Base-by-base conservation (phyloP, 2,888 invertebrate species). In the Andrena trimmerana region DNA sequence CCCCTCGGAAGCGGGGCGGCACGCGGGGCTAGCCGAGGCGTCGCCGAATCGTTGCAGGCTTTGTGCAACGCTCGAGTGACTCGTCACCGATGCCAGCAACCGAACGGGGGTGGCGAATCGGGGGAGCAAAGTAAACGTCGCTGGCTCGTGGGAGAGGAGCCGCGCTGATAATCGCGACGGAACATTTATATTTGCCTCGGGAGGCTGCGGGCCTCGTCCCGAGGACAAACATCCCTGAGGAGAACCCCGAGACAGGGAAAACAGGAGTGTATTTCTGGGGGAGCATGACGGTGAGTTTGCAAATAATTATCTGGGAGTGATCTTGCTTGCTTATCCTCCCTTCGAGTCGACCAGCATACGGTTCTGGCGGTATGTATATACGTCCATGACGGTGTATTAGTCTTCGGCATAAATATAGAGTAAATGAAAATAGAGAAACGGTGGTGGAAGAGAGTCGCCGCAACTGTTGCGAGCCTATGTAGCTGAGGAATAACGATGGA, bases 11-110 rank as follows among this genome's bases (percentile, higher is more conserved):
- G 5, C 33, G 50, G 62, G 48, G 31, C 27, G 48, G 20, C 20
- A 20, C 20, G 5, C 33, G 50, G 62, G 48, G 31, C 27, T 33
- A 50, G 24, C 7, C 6, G 5, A 2, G 59, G 60, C 63, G 29
- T 75, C 68, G 74, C n/a, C 72, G 77, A 84, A 84, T 89, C 81
- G 78, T 83, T 84, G 75, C 84, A 68, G 42, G 75, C 79, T 78
- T 83, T 81, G 79, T 82, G 69, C 72, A 29, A 66, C 20, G 24
- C 76, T 81, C 82, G 81, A 88, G 75, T 78, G 71, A 86, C 80
- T 85, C 54, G 85, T 88, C 88, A 81, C 52, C 67, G 62, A 62
- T 72, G 81, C 65, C 75, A 27, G 57, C n/a, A 72, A 59, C 54
- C 72, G 66, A 31, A 4, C 59, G 63, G 24, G 36, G 57, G 57